A percentile compares a stretch with the other conserved stretches of the same genome.
Evolutionary conservation across 2,797 vertebrate genomes (phyloP).

Genomic region (Staurois parvus): DNA sequence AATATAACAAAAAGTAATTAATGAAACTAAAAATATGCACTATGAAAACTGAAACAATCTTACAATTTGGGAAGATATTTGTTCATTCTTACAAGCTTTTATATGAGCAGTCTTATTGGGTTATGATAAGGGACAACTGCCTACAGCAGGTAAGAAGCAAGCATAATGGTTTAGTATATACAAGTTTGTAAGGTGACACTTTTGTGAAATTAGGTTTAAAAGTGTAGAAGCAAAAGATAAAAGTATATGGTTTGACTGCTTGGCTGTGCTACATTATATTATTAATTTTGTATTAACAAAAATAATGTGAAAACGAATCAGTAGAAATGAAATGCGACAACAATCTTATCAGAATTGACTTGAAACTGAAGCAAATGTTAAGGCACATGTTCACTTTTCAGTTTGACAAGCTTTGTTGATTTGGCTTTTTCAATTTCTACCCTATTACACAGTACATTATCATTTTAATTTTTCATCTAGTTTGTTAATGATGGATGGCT

Average conservation of each 20-base stretch:
- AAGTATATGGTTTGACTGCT: neutral
- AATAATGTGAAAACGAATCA: neutral
- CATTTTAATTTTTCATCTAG: slow-evolving; percentile 33
- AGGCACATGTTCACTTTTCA: slow-evolving; percentile 14
- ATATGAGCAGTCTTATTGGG: neutral
- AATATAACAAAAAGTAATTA: neutral
- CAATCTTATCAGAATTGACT: slow-evolving; percentile 13
- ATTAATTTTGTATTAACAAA: neutral
- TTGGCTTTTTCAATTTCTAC: slow-evolving; percentile 42
- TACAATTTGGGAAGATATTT: neutral
- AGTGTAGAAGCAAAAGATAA: neutral
- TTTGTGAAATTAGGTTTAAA: neutral
- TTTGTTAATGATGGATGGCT: slow-evolving; percentile 32
- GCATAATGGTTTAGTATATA: neutral
- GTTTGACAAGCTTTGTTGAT: slow-evolving; percentile 36
- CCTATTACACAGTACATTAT: slow-evolving; percentile 34
- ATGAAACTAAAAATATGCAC: neutral
- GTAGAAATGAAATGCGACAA: neutral
- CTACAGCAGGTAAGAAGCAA: neutral
- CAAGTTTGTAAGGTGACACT: neutral
- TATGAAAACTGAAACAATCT: neutral
- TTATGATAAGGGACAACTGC: neutral
- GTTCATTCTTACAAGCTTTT: neutral
- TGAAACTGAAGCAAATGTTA: neutral
- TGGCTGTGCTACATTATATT: neutral